A percentile compares a stretch with the other conserved stretches of the same genome.
Conservation (phyloP, 37 sponge, comb jelly and placozoan genomes). For the Dysidea cf. avara region DNA sequence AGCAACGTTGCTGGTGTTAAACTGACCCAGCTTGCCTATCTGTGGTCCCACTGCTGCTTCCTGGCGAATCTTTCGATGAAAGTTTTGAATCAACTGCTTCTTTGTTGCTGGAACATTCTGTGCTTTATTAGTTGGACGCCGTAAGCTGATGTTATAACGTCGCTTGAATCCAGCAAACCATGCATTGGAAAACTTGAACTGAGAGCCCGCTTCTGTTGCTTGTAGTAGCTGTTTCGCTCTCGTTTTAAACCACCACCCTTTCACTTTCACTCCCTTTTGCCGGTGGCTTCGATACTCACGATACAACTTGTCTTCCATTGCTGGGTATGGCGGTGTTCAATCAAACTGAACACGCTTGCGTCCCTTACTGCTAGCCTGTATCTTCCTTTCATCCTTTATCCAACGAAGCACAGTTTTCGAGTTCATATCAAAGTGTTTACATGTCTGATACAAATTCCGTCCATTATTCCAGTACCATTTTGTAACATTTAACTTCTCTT, state of each 20-base stretch:
- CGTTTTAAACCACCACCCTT: slow-evolving; percentile 40
- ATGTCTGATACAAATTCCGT: slow-evolving; percentile 30
- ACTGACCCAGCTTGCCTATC: slow-evolving; percentile 7
- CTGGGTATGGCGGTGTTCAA: slow-evolving; percentile 19
- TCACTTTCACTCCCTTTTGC: slow-evolving; percentile 24
- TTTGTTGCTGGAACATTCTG: slow-evolving; percentile 34
- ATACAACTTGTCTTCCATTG: slow-evolving; percentile 32
- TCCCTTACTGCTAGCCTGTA: slow-evolving; percentile 5
- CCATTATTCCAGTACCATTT: slow-evolving; percentile 13
- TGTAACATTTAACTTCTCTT: slow-evolving; percentile 15
- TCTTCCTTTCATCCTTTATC: slow-evolving; percentile 17
- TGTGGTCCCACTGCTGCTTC: slow-evolving; percentile 5
- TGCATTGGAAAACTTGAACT: too few relatives aligned
- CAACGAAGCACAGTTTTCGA: slow-evolving; percentile 21
- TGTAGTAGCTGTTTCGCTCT: slow-evolving; percentile 23
- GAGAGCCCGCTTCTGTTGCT: not conserved
- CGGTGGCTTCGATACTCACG: slow-evolving; percentile 9
- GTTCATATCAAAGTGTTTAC: slow-evolving; percentile 12
- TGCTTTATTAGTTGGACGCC: slow-evolving; percentile 15
- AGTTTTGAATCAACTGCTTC: slow-evolving; percentile 19
- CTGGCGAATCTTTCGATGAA: slow-evolving; percentile 40
- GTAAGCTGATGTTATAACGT: slow-evolving; percentile 6
- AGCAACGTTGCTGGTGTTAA: not conserved
- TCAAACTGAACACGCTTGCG: slow-evolving; percentile 22
- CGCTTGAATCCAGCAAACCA: slow-evolving; percentile 32